Evolutionary conservation across 2,888 invertebrate species (phyloP).

Genomic region (Chirona hameri): DNA sequence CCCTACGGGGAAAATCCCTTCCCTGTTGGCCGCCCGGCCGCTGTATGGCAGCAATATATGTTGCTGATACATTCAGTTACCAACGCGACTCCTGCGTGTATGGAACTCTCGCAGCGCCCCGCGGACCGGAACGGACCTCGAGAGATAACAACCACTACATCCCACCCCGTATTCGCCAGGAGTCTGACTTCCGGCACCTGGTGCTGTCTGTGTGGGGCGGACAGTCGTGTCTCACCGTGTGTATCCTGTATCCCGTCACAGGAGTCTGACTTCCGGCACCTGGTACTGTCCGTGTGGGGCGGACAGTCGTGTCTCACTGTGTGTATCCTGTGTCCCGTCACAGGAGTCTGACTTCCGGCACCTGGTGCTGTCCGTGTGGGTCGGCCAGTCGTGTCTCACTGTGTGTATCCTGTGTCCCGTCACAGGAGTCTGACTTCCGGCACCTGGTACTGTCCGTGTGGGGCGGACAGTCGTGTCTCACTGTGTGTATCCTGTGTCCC

Average conservation of each 20-base stretch:
- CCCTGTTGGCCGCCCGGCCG: too few relatives aligned
- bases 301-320: background rate
- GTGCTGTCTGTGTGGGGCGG: too few relatives aligned
- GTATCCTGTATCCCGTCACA: background rate
- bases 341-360: conserved; percentile 1
- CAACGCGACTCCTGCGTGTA: too few relatives aligned
- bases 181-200: too few relatives aligned
- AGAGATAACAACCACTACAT: too few relatives aligned
- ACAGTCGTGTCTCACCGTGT: too few relatives aligned
- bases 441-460: background rate
- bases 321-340: background rate
- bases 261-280: conserved; percentile 3
- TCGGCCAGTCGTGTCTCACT: background rate
- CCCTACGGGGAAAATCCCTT: too few relatives aligned
- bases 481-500: background rate
- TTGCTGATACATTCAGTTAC: too few relatives aligned
- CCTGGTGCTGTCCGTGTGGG: conserved; percentile 1
- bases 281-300: background rate
- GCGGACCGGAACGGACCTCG: too few relatives aligned
- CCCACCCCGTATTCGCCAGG: too few relatives aligned
- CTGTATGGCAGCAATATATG: too few relatives aligned
- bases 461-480: background rate
- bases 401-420: background rate
- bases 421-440: background rate
- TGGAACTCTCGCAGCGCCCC: too few relatives aligned